phyloP scores from a whole-genome alignment of 2,797 vertebrate species.

The Brotogeris chrysoptera region DNA sequence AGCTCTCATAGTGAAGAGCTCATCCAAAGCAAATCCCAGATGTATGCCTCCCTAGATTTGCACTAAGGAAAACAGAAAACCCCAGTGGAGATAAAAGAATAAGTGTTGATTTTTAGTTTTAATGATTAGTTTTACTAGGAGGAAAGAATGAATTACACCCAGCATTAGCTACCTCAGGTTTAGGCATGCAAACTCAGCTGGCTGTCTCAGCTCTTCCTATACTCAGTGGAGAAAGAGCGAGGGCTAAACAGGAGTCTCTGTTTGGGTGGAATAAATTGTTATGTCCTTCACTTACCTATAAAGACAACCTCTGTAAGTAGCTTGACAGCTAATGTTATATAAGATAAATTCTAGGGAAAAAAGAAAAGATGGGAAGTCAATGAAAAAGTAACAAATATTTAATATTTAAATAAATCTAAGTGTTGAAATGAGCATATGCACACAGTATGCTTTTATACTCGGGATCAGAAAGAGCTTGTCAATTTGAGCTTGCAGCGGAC shows the following conservation, averaged over 20 bases:
- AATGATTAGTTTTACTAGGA: neutral
- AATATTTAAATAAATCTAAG: neutral
- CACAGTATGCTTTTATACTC: neutral
- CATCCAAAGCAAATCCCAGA: neutral
- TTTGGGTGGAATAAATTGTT: neutral
- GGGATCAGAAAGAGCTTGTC: neutral
- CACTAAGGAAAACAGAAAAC: neutral
- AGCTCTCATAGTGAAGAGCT: neutral
- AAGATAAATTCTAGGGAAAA: neutral
- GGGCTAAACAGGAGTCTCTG: neutral
- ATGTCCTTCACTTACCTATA: neutral
- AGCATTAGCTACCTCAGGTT: neutral
- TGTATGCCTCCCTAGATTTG: neutral
- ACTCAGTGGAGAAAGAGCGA: accelerated
- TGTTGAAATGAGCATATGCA: neutral
- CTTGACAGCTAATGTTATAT: neutral
- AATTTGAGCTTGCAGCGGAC: neutral
- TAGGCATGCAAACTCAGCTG: neutral
- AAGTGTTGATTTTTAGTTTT: neutral
- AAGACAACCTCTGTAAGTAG: neutral
- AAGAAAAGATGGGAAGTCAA: neutral
- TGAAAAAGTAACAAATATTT: neutral
- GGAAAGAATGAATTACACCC: neutral
- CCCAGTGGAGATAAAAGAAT: neutral
- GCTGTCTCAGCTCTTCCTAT: neutral